A percentile compares a stretch with the other conserved stretches of the same genome.
These are phyloP conservation scores for Anolis apletophallus DNA, from an alignment of 2,797 vertebrate species.

Conservation along the genomic window DNA sequence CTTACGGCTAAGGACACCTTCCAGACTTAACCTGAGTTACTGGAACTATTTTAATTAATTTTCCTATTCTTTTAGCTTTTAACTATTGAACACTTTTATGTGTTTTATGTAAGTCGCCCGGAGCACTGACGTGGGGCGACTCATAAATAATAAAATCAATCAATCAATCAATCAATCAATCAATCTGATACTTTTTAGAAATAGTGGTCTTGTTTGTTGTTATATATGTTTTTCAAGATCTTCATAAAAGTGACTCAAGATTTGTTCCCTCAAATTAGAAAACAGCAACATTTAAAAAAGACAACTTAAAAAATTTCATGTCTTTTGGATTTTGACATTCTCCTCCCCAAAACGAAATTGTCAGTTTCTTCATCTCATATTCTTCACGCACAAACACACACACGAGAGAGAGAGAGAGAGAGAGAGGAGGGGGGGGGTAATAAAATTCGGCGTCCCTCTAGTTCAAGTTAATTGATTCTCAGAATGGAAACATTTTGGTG, in stretches of 20 bases:
- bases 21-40: too few species aligned
- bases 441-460: conserved; percentile 18
- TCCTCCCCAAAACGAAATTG: neutral
- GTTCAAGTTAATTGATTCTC: conserved; percentile 35
- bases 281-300: neutral
- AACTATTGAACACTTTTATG: too few species aligned
- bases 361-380: neutral
- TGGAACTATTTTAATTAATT: too few species aligned
- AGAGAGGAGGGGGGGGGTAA: neutral
- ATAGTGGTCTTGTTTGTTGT: neutral
- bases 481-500: conserved; percentile 42
- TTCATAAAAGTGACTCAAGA: neutral
- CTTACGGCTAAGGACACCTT: too few species aligned
- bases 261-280: neutral
- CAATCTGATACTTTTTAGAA: neutral
- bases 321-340: neutral
- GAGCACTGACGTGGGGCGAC: too few species aligned
- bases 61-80: too few species aligned
- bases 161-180: too few species aligned
- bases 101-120: too few species aligned
- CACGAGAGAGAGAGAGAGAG: too few species aligned
- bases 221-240: too few species aligned
- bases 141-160: too few species aligned
- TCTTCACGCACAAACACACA: neutral
- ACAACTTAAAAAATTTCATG: neutral